Percentiles rank a stretch among this genome's conserved stretches.
Conservation (phyloP, 2,113 vertebrate genomes). For the Beaufortia kweichowensis region DNA sequence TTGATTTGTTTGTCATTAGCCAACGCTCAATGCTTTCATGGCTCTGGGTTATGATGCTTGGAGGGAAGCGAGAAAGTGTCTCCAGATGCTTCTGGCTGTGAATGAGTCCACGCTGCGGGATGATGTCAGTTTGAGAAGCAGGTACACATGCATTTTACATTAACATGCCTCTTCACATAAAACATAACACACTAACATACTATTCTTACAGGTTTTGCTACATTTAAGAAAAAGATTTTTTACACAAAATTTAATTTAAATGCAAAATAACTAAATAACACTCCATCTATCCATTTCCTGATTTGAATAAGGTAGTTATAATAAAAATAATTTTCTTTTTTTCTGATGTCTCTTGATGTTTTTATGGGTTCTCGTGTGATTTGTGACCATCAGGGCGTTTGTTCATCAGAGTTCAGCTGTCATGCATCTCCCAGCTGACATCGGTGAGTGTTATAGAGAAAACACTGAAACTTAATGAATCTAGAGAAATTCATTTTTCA, state of each 20-base stretch:
- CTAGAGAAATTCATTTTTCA: no score
- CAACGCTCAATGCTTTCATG: slow-evolving; percentile 92
- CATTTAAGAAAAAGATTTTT: no score
- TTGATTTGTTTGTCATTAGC: slow-evolving; percentile 59
- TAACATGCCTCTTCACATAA: no score
- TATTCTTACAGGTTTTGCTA: no score
- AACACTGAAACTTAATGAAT: neutral
- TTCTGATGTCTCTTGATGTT: no score
- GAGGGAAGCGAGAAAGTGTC: slow-evolving; percentile 77
- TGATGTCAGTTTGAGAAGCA: slow-evolving; percentile 74
- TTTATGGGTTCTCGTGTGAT: neutral
- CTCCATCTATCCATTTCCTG: neutral
- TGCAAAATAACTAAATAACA: no score
- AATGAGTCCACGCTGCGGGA: slow-evolving; percentile 81
- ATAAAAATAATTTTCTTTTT: no score
- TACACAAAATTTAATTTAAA: no score
- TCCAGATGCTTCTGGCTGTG: slow-evolving; percentile 82
- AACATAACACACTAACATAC: no score
- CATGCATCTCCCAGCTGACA: slow-evolving; percentile 91
- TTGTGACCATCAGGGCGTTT: slow-evolving; percentile 80
- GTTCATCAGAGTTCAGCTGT: slow-evolving; percentile 78
- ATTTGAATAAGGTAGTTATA: neutral
- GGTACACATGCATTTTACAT: slow-evolving; percentile 56
- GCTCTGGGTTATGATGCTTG: slow-evolving; percentile 83
- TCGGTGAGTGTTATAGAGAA: slow-evolving; percentile 76